These are phyloP conservation scores for Acanthurus tractus DNA, from an alignment of 2,797 vertebrate species.

Conservation along the genomic window DNA sequence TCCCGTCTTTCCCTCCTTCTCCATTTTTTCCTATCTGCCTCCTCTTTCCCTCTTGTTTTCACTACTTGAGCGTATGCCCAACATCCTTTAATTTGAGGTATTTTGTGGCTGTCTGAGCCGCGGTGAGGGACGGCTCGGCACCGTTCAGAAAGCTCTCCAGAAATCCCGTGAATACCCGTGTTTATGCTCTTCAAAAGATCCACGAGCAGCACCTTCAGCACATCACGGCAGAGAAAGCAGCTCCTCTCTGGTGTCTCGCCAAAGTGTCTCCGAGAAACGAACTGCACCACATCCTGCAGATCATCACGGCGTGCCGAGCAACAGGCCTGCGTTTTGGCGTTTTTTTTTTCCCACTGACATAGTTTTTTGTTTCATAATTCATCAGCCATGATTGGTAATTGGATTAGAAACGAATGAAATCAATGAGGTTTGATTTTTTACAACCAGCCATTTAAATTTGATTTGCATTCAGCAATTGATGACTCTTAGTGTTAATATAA, in stretches of 20 bases:
- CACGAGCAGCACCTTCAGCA: slow-evolving; percentile 26
- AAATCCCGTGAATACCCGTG: slow-evolving; percentile 18
- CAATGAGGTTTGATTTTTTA: slow-evolving; percentile 50
- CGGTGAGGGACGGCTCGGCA: slow-evolving; percentile 7
- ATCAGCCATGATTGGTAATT: slow-evolving; percentile 58
- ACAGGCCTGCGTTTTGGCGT: slow-evolving; percentile 10
- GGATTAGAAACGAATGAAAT: slow-evolving; percentile 49
- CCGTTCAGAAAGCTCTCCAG: slow-evolving; percentile 15
- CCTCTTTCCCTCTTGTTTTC: neutral
- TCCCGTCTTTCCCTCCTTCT: slow-evolving; percentile 26
- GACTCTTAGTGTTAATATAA: slow-evolving; percentile 38
- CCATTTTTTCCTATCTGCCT: slow-evolving; percentile 16
- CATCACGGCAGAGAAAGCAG: neutral
- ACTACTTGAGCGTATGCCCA: slow-evolving; percentile 38
- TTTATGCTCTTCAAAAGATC: slow-evolving; percentile 37
- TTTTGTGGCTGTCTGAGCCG: slow-evolving; percentile 43
- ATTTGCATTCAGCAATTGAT: slow-evolving; percentile 47
- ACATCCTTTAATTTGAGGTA: slow-evolving; percentile 57
- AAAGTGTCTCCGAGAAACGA: neutral
- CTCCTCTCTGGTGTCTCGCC: neutral
- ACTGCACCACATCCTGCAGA: slow-evolving; percentile 21
- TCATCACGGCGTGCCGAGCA: slow-evolving; percentile 17
- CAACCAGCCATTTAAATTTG: slow-evolving; percentile 34
- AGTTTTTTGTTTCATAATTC: slow-evolving; percentile 44
- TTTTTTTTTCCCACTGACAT: slow-evolving; percentile 26